Percentiles rank a stretch among this genome's conserved stretches.
Conservation (phyloP, 2,113 vertebrate species). For the Numenius arquata region DNA sequence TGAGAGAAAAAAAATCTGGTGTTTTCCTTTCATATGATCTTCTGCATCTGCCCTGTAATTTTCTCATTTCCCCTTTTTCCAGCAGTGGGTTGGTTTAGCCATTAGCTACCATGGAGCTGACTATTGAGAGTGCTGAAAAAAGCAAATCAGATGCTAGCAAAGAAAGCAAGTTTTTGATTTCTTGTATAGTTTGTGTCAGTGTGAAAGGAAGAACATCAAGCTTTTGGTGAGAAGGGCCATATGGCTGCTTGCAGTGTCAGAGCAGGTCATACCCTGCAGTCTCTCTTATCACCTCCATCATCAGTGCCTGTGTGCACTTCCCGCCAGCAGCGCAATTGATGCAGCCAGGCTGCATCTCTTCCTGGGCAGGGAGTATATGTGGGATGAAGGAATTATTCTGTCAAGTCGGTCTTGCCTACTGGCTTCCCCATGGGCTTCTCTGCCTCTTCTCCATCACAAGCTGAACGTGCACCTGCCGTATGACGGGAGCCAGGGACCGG, state of each 20-base stretch:
- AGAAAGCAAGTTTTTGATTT: neutral
- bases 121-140: neutral
- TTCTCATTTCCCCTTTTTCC: neutral
- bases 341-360: neutral
- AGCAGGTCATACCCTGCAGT: neutral
- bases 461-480: rapidly evolving
- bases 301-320: neutral
- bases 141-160: neutral
- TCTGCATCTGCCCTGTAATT: constrained; percentile 27
- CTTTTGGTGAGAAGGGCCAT: neutral
- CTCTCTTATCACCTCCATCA: neutral
- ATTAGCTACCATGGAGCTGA: neutral
- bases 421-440: neutral
- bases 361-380: neutral
- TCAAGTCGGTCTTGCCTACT: neutral
- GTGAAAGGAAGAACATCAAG: neutral
- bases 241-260: neutral
- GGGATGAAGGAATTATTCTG: neutral
- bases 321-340: neutral
- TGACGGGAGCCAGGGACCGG: neutral
- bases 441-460: neutral
- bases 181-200: neutral
- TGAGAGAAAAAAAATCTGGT: neutral
- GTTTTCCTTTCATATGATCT: neutral
- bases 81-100: neutral